phyloP scores from a whole-genome alignment of 2,888 invertebrate species.

The Adineta ricciae region DNA sequence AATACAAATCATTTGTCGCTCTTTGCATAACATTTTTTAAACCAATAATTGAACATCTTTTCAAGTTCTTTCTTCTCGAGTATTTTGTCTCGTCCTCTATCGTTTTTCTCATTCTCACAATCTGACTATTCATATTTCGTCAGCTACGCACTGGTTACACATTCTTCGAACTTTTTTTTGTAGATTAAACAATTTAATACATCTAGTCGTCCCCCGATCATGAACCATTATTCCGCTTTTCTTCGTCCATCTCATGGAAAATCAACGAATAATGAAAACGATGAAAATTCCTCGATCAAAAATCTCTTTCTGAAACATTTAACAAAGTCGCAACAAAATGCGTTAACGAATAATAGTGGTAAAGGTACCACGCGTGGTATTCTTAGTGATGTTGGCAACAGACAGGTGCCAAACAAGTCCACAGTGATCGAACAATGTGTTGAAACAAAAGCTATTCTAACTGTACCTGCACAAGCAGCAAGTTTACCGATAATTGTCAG shows the following conservation, averaged over 20 bases:
- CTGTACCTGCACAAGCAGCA: neutral
- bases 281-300: neutral
- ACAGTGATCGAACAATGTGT: neutral
- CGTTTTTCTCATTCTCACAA: neutral
- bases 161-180: neutral
- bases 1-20: neutral
- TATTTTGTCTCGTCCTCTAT: neutral
- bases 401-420: neutral
- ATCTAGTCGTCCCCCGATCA: neutral
- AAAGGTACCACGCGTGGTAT: slow-evolving; percentile 11
- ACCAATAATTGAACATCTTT: neutral
- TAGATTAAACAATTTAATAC: neutral
- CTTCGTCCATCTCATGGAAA: neutral
- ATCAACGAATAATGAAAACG: neutral
- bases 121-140: neutral
- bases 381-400: neutral
- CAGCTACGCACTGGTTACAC: neutral
- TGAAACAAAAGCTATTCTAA: neutral
- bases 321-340: neutral
- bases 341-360: neutral
- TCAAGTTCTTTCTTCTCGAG: neutral
- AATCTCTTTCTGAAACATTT: neutral
- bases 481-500: neutral
- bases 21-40: neutral
- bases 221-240: neutral